A percentile compares a stretch with the other conserved stretches of the same genome.
phyloP scores from a whole-genome alignment of 1,140 invertebrate genomes.

The Caerostris extrusa region DNA sequence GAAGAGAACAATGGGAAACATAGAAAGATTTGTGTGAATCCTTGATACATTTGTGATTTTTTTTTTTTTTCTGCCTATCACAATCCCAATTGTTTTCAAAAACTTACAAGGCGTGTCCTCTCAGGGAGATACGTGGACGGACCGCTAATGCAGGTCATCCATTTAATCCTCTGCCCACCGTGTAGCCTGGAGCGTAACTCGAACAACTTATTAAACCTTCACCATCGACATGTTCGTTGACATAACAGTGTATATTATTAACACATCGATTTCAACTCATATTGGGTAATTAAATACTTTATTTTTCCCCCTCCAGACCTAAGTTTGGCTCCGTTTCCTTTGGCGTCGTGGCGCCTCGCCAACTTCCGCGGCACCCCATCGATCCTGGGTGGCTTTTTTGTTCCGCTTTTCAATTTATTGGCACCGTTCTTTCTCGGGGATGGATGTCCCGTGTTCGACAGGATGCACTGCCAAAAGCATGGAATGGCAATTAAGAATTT shows the following conservation, averaged over 20 bases:
- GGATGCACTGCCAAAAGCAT: constrained; percentile 10
- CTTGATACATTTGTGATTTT: too few species aligned
- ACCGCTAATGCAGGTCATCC: background rate
- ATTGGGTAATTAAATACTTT: constrained; percentile 64
- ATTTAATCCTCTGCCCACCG: background rate
- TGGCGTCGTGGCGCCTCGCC: constrained; percentile 58
- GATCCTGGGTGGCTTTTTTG: constrained; percentile 12
- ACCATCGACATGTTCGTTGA: constrained; percentile 5
- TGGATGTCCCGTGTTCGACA: background rate
- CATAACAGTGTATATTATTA: constrained; percentile 50
- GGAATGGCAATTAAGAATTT: constrained; percentile 45
- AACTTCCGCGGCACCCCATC: constrained; percentile 29
- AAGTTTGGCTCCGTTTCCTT: constrained; percentile 56
- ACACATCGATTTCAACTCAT: constrained; percentile 8
- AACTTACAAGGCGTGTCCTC: too few species aligned
- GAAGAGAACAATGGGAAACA: too few species aligned
- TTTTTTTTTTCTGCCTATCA: too few species aligned
- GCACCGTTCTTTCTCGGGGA: background rate
- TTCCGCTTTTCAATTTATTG: constrained; percentile 28
- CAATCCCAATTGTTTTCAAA: too few species aligned
- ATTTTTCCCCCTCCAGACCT: constrained; percentile 34
- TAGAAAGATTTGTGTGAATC: too few species aligned
- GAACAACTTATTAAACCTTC: constrained; percentile 41
- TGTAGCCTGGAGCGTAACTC: constrained; percentile 4
- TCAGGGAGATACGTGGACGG: background rate